phyloP scores from a whole-genome alignment of 2,113 vertebrate species.

The Phocoena phocoena region DNA sequence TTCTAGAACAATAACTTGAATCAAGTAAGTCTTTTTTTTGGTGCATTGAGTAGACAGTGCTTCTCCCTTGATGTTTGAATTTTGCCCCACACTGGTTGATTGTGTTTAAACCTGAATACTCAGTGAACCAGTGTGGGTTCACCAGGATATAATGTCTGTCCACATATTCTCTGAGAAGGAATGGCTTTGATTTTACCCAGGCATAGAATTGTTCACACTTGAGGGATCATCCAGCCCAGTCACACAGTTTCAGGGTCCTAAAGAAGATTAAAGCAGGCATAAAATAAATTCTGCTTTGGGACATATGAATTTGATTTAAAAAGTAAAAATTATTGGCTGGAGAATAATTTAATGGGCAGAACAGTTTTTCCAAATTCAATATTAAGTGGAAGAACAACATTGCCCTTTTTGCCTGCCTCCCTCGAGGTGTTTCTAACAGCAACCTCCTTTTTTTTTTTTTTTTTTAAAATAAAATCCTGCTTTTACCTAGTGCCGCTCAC shows the following conservation, averaged over 20 bases:
- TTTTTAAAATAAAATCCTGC: neutral
- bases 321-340: neutral
- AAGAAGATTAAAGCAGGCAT: neutral
- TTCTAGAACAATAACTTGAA: slow-evolving; percentile 44
- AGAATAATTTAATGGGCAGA: neutral
- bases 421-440: too few relatives aligned
- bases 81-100: neutral
- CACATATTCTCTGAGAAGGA: neutral
- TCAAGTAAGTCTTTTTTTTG: slow-evolving; percentile 5
- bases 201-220: neutral
- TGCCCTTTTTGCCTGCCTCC: neutral
- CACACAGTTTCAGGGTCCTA: neutral
- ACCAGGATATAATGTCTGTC: neutral
- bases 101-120: neutral
- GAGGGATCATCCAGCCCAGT: neutral
- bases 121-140: neutral
- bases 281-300: neutral
- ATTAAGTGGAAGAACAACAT: neutral
- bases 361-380: neutral
- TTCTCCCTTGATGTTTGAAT: neutral
- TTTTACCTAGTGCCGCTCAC: neutral
- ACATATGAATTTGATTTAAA: neutral
- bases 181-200: neutral
- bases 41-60: neutral
- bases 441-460: neutral